Evolutionary conservation across 2,888 invertebrate genomes (phyloP), one percentile per base, ranked within the genome.

Genomic region (Microplitis deprimator): DNA sequence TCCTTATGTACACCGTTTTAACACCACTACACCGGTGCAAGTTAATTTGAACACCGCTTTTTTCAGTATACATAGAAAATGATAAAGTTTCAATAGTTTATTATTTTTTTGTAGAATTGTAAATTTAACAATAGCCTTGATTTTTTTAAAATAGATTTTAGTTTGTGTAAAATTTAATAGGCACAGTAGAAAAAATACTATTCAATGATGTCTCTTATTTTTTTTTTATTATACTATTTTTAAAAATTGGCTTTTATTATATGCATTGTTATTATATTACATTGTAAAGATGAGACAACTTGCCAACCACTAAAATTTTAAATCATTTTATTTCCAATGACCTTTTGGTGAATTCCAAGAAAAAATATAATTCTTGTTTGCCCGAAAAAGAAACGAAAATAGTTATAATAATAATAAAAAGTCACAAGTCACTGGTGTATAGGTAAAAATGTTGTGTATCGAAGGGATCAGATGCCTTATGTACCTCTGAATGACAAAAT

Each of bases 241-340:
- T 50, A 50, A 50, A 50, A 50, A 50, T 50, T 50, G 50, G 50
- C 50, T 50, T 50, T 50, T 50, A 50, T 50, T 50, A 50, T 50
- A 8, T 13, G 8, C 1, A 50, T 50, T 50, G 50, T 50, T 50
- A 13, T 50, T 50, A 50, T 50, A 50, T 50, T 13, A 50, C 50
- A 10, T 50, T 50, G 50, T 50, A 1, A 50, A 50, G 50, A 29
- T 29, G 29, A 50, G 50, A 50, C 50, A 50, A 50, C 50, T 50
- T 50, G 50, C 50, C 50, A 50, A 50, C 50, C 50, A 50, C 50
- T 50, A 13, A 50, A 50, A 50, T 50, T 50, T 13, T 5, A 50
- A 50, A 50, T 50, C 50, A 50, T 50, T 50, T 50, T 50, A 50
- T 50, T 50, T 50, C 50, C 10, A 50, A 50, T 50, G 50, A 50